phyloP scores from a whole-genome alignment of 2,888 invertebrate genomes.

The Coronaproctus castanopsis region DNA sequence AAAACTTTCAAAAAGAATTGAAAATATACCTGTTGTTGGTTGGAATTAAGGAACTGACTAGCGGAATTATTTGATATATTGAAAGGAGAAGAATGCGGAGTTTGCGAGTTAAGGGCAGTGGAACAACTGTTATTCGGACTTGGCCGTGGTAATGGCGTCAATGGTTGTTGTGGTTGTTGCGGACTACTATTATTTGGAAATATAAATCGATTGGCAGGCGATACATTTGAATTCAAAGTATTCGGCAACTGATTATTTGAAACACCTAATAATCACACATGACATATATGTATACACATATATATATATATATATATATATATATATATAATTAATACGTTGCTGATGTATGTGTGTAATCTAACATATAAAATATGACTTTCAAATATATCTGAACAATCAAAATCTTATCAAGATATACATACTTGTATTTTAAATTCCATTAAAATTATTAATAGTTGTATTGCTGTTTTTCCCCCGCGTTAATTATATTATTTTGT shows the following conservation, averaged over 20 bases:
- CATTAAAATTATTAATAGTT: too few species aligned
- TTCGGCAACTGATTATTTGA: conserved; percentile 7
- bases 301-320: too few species aligned
- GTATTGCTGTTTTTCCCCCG: too few species aligned
- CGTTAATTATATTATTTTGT: too few species aligned
- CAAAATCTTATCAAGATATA: too few species aligned
- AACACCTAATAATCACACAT: neutral
- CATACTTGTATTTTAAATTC: too few species aligned
- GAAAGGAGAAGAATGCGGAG: conserved; percentile 9
- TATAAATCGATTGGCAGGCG: conserved; percentile 15
- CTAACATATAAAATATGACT: too few species aligned
- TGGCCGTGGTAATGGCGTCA: conserved; percentile 16
- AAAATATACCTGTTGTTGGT: conserved; percentile 17
- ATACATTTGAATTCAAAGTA: conserved; percentile 16
- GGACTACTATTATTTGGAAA: conserved; percentile 14
- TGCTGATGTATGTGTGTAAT: too few species aligned
- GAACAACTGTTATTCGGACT: conserved; percentile 15
- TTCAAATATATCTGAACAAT: too few species aligned
- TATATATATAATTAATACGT: too few species aligned
- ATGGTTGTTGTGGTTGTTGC: conserved; percentile 19
- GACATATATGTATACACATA: neutral
- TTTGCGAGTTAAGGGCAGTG: conserved; percentile 8
- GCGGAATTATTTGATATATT: conserved; percentile 8
- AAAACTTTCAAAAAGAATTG: too few species aligned
- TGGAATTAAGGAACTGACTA: conserved; percentile 15